These are phyloP conservation scores for Macropodus opercularis DNA, from an alignment of 2,797 vertebrate genomes.

Conservation along the genomic window DNA sequence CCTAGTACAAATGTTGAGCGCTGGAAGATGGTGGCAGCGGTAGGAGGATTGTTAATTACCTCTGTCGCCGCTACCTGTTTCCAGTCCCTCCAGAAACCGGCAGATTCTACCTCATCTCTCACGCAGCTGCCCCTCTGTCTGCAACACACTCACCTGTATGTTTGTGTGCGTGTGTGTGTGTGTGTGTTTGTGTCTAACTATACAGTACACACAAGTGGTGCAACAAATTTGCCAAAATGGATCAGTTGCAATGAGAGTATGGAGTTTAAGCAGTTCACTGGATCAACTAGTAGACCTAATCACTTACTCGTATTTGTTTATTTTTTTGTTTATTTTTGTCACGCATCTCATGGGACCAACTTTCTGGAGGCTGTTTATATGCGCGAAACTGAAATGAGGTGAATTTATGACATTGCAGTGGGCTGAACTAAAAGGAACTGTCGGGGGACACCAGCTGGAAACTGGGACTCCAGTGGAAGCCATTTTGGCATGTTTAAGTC, in stretches of 20 bases:
- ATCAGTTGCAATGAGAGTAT: conserved; percentile 13
- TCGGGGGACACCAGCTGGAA: conserved; percentile 28
- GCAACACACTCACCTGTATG: conserved; percentile 25
- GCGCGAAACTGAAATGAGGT: conserved; percentile 22
- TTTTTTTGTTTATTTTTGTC: conserved; percentile 30
- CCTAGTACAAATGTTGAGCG: conserved; percentile 28
- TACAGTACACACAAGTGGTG: conserved; percentile 10
- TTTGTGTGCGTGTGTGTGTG: background rate
- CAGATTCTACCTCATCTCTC: conserved; percentile 80
- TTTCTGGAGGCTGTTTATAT: conserved; percentile 39
- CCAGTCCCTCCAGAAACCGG: conserved; percentile 48
- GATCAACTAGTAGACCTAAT: conserved; percentile 35
- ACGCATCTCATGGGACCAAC: conserved; percentile 60
- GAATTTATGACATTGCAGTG: conserved; percentile 14
- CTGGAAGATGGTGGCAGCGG: conserved; percentile 18
- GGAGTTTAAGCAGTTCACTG: conserved; percentile 8
- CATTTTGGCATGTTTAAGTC: conserved; percentile 45
- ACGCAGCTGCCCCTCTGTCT: conserved; percentile 51
- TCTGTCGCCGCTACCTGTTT: conserved; percentile 21
- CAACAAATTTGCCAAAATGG: conserved; percentile 28
- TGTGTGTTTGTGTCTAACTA: background rate
- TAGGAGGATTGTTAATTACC: conserved; percentile 31
- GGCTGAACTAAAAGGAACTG: conserved; percentile 29
- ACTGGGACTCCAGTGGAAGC: conserved; percentile 51
- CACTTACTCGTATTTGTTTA: background rate